These are phyloP conservation scores for Volucella inanis DNA, from an alignment of 2,888 invertebrate species.

Conservation along the genomic window DNA sequence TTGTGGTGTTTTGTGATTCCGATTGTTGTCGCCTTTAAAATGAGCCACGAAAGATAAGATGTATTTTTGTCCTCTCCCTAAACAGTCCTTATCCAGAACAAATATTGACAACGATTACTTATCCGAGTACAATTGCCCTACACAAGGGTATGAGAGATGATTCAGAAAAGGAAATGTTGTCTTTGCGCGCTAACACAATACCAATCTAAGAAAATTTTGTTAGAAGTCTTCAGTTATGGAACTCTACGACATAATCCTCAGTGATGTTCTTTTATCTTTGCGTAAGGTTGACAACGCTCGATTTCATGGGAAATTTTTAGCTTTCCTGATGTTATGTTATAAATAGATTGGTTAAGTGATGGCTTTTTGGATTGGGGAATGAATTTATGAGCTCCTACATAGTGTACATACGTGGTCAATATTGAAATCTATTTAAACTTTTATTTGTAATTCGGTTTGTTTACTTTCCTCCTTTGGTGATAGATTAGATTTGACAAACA, in stretches of 20 bases:
- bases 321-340: no score
- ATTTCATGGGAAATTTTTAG: no score
- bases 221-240: conserved; percentile 30
- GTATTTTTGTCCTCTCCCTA: not conserved
- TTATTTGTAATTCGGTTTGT: no score
- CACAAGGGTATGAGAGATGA: conserved; percentile 28
- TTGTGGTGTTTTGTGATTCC: conserved; percentile 19
- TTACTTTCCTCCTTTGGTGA: no score
- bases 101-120: conserved; percentile 46
- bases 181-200: not conserved
- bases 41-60: conserved; percentile 26
- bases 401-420: no score
- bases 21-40: not conserved
- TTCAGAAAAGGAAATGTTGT: conserved; percentile 28
- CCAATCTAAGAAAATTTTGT: conserved; percentile 25
- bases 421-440: no score
- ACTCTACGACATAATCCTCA: conserved; percentile 30
- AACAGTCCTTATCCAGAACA: conserved; percentile 40
- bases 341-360: no score
- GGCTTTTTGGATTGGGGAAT: no score
- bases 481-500: no score
- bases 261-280: conserved; percentile 22
- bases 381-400: no score
- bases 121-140: conserved; percentile 55
- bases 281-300: no score